These are phyloP conservation scores for Neolamprologus brichardi DNA, from an alignment of 2,113 vertebrate genomes.

Conservation along the genomic window DNA sequence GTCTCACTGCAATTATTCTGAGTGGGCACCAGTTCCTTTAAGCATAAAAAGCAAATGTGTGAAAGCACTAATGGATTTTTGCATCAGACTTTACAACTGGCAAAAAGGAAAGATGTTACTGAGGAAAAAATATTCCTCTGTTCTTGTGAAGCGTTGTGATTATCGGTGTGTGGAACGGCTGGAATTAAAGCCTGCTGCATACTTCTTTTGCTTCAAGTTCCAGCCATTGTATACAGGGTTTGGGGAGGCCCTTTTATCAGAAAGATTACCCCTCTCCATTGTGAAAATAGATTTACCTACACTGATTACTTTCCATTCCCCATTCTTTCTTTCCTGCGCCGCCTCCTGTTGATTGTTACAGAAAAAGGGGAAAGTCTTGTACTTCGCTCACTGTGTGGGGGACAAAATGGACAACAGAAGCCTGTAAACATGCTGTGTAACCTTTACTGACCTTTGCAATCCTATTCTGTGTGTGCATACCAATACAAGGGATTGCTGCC, in stretches of 20 bases:
- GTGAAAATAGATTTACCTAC: not conserved
- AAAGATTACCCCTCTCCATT: not conserved
- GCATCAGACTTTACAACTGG: not conserved
- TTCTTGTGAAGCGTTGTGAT: not conserved
- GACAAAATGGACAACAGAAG: not conserved
- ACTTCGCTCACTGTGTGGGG: not conserved
- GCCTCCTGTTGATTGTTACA: not conserved
- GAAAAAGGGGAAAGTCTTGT: not conserved
- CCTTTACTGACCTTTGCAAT: not conserved
- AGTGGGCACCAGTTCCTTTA: not conserved
- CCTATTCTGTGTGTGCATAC: not conserved
- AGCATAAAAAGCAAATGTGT: not conserved
- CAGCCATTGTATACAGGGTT: not conserved
- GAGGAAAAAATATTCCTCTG: not conserved
- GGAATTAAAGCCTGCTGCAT: not conserved
- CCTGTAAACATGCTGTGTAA: slow-evolving; percentile 5
- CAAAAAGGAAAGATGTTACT: not conserved
- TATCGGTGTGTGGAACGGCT: not conserved
- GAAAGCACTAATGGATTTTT: not conserved
- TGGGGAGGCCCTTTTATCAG: not conserved
- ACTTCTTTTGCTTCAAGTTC: not conserved
- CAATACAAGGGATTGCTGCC: not conserved
- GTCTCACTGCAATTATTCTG: not conserved
- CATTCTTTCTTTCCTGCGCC: not conserved
- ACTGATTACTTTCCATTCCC: not conserved